Base-by-base conservation (phyloP, 1,140 invertebrate species). In the Drosophila santomea region DNA sequence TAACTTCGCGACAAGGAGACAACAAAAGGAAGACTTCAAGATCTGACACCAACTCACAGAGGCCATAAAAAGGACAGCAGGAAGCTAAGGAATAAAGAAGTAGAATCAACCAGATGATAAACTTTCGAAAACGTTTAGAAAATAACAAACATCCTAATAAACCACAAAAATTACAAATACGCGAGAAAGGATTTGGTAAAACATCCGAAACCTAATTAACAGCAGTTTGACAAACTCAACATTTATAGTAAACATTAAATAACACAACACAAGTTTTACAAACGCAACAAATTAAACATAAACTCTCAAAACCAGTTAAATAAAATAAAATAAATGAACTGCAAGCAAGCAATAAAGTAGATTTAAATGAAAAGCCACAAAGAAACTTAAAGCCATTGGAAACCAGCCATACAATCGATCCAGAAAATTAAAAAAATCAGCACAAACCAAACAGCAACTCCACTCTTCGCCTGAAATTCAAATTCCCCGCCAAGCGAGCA, bases 401-500 rank as follows among this genome's bases (percentile, higher is more conserved):
- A 32, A 32, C 32, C 8, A 32, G 32, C 32, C 32, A 10, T 32
- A 32, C 1, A 39, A 47, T 23, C 7, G 2, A 6, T 25, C 10
- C 7, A 14, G 1, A 58, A 58, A 20, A 15, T 20, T 4, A 10
- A 20, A 15, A 4, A 3, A 0, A 44, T n/a, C n/a, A 35, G 44
- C 41, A 8, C 20, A 32, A 43, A 39, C 5, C 15, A 47, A 39
- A 51, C 39, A 62, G 32, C 8, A 52, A 50, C 25, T 8, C 1
- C 15, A 25, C 50, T 28, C 7, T 47, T 4, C 41, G 17, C 15
- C n/a, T 0, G 25, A 44, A 60, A 61, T 71, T 80, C 47, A 57
- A 85, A 76, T 54, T 41, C 15, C 20, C 38, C 54, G 69, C 64
- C 71, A 54, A 39, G 36, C 10, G 36, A n/a, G 44, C 25, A 14